Evolutionary conservation across 92 coral and sea anemone genomes (phyloP).

Genomic region (Meandrina meandrites): DNA sequence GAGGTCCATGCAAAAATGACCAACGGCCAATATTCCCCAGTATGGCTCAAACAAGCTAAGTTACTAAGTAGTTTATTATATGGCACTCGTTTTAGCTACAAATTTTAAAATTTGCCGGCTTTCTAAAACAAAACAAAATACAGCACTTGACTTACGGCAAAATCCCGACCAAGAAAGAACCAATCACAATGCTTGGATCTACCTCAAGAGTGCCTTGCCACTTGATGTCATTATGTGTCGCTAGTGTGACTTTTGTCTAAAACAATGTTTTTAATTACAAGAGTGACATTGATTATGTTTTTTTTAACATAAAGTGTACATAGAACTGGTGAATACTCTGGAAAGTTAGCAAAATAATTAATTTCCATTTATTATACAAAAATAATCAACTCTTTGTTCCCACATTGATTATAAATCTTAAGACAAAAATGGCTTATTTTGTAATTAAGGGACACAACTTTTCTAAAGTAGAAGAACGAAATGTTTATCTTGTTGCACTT

Average conservation of each 20-base stretch:
- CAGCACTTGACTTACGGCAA: too few relatives aligned
- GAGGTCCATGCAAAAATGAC: too few relatives aligned
- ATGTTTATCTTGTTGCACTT: constrained; percentile 5
- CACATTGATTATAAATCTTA: neutral
- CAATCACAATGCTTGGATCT: too few relatives aligned
- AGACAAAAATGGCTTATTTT: neutral
- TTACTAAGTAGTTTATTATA: too few relatives aligned
- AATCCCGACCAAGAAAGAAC: too few relatives aligned
- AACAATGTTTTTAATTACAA: constrained; percentile 16
- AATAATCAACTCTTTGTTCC: neutral
- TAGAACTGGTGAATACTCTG: neutral
- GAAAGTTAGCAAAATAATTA: neutral
- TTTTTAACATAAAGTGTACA: constrained; percentile 36
- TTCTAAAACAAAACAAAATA: too few relatives aligned
- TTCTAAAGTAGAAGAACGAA: neutral
- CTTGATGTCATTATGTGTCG: too few relatives aligned
- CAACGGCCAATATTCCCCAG: too few relatives aligned
- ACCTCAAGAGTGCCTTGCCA: too few relatives aligned
- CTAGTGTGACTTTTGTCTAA: constrained; percentile 4
- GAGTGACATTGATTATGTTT: constrained; percentile 14
- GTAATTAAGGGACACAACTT: neutral
- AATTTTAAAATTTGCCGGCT: too few relatives aligned
- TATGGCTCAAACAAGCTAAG: too few relatives aligned
- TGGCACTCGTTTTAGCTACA: too few relatives aligned
- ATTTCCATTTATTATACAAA: neutral